Conservation (phyloP, 2,888 invertebrate species). For the Acanthosoma haemorrhoidale region DNA sequence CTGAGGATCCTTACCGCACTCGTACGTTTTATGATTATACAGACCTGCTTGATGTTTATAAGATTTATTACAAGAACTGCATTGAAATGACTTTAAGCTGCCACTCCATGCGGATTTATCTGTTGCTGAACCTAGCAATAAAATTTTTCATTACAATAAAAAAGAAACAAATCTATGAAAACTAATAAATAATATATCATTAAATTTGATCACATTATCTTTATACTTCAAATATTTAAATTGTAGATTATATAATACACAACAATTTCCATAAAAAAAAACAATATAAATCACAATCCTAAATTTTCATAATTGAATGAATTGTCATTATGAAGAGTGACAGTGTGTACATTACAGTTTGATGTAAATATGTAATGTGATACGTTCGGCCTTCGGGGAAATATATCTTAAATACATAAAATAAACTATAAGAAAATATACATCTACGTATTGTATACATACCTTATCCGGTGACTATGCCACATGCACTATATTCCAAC, state of each 20-base stretch:
- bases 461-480: no score
- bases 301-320: background rate
- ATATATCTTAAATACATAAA: no score
- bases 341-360: background rate
- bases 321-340: background rate
- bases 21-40: slow-evolving; percentile 38
- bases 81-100: background rate
- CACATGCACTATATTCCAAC: no score
- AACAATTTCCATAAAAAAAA: background rate
- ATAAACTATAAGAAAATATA: no score
- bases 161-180: no score
- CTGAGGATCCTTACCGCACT: slow-evolving; percentile 40
- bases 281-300: background rate
- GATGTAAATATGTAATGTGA: background rate
- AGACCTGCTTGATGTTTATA: slow-evolving; percentile 38
- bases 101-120: background rate
- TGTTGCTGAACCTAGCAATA: background rate
- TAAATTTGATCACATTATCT: no score
- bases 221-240: no score
- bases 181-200: no score
- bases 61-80: background rate
- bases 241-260: background rate
- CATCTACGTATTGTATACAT: no score
- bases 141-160: background rate
- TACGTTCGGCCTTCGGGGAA: no score